These are phyloP conservation scores for Volucella bombylans DNA, from an alignment of 2,888 invertebrate genomes.

Conservation along the genomic window DNA sequence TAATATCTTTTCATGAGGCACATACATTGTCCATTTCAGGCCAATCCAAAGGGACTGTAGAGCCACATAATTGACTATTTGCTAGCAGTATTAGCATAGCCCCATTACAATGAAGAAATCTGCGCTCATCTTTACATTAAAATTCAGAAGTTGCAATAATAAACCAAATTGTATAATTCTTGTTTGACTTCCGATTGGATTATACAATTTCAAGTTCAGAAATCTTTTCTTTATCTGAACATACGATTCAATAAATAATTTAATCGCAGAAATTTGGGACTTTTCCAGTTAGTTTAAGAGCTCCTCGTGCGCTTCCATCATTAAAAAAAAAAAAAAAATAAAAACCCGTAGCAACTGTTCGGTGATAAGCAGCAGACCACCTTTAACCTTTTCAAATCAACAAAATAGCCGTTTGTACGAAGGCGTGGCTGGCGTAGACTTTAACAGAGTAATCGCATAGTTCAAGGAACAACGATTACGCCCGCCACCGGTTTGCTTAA, in stretches of 20 bases:
- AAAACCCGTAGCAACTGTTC: background rate
- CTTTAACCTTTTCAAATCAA: background rate
- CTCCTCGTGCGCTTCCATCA: background rate
- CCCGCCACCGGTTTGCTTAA: background rate
- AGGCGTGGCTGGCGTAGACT: background rate
- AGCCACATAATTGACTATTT: no score
- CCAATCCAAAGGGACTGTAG: no score
- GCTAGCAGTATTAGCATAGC: no score
- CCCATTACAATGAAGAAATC: no score
- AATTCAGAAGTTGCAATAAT: no score
- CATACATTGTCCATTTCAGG: no score
- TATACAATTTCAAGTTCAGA: background rate
- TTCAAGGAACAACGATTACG: background rate
- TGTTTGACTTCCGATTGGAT: no score
- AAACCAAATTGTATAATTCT: no score
- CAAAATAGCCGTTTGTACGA: background rate
- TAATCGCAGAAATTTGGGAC: slow-evolving; percentile 25
- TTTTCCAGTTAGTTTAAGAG: background rate
- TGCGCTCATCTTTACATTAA: no score
- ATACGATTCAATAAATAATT: slow-evolving; percentile 7
- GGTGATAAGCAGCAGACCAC: slow-evolving; percentile 12
- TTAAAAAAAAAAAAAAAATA: background rate
- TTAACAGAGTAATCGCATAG: slow-evolving; percentile 1
- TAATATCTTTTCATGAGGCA: no score
- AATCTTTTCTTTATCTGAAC: background rate